Percentiles rank a stretch among this genome's conserved stretches.
Evolutionary conservation across 2,888 invertebrate genomes (phyloP).

Genomic region (Drosophila prolongata): DNA sequence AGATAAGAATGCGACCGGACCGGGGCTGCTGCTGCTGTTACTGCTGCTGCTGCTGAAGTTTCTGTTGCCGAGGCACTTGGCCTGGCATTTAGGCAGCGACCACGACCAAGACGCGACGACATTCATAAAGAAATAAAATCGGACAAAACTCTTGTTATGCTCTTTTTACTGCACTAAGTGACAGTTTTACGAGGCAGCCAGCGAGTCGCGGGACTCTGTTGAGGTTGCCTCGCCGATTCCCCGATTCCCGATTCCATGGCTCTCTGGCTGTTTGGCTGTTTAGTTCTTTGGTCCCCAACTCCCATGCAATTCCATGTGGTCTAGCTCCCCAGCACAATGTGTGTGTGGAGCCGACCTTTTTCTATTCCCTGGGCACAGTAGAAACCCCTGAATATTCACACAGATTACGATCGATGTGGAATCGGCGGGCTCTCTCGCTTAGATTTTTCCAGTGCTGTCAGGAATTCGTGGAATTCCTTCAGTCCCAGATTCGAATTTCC

Average conservation of each 20-base stretch:
- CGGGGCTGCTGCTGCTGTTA: conserved; percentile 26
- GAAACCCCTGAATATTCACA: conserved; percentile 29
- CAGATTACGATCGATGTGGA: conserved; percentile 19
- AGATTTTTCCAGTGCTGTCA: conserved; percentile 11
- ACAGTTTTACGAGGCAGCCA: conserved; percentile 60
- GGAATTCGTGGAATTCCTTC: conserved; percentile 50
- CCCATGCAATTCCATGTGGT: conserved; percentile 10
- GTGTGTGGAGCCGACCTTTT: conserved; percentile 4
- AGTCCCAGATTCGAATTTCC: conserved; percentile 35
- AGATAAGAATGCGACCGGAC: conserved; percentile 84
- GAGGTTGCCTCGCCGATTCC: not conserved
- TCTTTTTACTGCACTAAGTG: conserved; percentile 52
- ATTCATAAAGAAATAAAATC: conserved; percentile 71
- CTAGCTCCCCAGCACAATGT: not conserved
- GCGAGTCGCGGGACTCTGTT: conserved; percentile 19
- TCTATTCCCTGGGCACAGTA: not conserved
- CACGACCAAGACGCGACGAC: conserved; percentile 40
- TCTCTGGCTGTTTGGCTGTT: not conserved
- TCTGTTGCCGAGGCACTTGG: conserved; percentile 25
- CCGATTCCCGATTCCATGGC: not conserved
- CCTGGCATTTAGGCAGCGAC: conserved; percentile 35
- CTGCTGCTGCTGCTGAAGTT: not conserved
- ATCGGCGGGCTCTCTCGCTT: conserved; percentile 11
- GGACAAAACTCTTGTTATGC: conserved; percentile 49
- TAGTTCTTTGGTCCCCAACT: too few relatives aligned